Base-by-base conservation (phyloP, 2,888 invertebrate species). In the Pandemis heparana region DNA sequence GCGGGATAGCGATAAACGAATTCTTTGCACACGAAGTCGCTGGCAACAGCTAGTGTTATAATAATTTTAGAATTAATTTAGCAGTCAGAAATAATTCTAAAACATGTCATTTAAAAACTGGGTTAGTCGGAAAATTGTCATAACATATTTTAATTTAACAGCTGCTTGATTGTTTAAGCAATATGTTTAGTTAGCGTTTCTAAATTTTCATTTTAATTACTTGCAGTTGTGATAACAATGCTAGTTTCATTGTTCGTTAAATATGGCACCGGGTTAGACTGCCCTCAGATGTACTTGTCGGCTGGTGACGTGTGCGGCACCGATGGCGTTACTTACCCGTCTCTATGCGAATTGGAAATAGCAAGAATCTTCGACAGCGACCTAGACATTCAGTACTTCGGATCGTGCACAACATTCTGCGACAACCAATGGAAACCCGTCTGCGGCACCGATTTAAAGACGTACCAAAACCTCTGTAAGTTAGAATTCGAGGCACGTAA, bases 301-400 rank as follows among this genome's bases (percentile, higher is more conserved):
- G 53, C 7, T 74, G 63, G 63, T 2, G 43, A 77, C 0, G 77
- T 82, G 0, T 82, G 81, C 53, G 82, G 82, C 0, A 79, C 80
- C 4, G 76, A 82, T 41, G 78, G 78, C 10, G n/a, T 77, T 10
- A 80, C 80, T 6, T 82, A 81, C 38, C 63, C 77, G 0, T 75
- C 75, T 4, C 74, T 80, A 66, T 82, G 82, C 67, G 80, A 81
- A 53, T 68, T 82, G 53, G 81, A 82, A 73, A 65, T 67, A 5
- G 77, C 80, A 23, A 78, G 79, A 68, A 61, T 75, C 3, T 5
- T 76, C 5, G 73, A 81, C 51, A 67, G 48, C 2, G n/a, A 63
- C 16, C 59, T 81, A 43, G 81, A 82, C 32, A 9, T 75, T 1
- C 41, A 6, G 7, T 61, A 59, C 48, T 16, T 70, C n/a, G 56